Percentiles rank a stretch among this genome's conserved stretches.
Evolutionary conservation across 2,113 vertebrate species (phyloP).

Genomic region (Deroptyus accipitrinus): DNA sequence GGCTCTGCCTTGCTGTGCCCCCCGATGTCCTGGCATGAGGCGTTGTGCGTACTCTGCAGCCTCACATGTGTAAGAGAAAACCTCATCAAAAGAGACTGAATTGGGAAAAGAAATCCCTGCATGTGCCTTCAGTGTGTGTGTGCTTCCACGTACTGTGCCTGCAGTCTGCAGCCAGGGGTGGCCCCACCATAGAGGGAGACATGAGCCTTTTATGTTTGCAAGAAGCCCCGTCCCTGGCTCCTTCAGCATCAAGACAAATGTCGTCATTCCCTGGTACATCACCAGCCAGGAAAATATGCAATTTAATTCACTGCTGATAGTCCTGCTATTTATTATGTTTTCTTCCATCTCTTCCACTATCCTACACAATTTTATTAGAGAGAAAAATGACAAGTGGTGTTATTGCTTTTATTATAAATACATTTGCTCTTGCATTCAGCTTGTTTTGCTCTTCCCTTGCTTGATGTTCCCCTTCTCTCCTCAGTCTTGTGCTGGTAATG

Average conservation of each 20-base stretch:
- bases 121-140: not conserved
- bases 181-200: not conserved
- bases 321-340: slow-evolving; percentile 58
- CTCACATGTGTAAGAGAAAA: not conserved
- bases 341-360: slow-evolving; percentile 30
- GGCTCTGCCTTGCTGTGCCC: not conserved
- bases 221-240: not conserved
- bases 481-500: not conserved
- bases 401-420: slow-evolving; percentile 79
- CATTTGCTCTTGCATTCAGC: not conserved
- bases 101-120: not conserved
- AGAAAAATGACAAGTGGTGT: slow-evolving; percentile 53
- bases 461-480: not conserved
- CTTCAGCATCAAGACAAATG: not conserved
- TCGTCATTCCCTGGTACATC: slow-evolving; percentile 32
- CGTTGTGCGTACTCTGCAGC: rapidly evolving
- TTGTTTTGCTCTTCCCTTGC: not conserved
- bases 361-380: slow-evolving; percentile 70
- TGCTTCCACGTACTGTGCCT: not conserved
- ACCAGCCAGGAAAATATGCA: slow-evolving; percentile 21
- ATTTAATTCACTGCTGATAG: slow-evolving; percentile 61
- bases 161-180: not conserved
- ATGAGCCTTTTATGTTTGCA: not conserved
- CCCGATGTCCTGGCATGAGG: rapidly evolving
- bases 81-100: not conserved